Percentiles rank a stretch among this genome's conserved stretches.
Conservation (phyloP, 2,797 vertebrate genomes). For the Rhabdomys pumilio region DNA sequence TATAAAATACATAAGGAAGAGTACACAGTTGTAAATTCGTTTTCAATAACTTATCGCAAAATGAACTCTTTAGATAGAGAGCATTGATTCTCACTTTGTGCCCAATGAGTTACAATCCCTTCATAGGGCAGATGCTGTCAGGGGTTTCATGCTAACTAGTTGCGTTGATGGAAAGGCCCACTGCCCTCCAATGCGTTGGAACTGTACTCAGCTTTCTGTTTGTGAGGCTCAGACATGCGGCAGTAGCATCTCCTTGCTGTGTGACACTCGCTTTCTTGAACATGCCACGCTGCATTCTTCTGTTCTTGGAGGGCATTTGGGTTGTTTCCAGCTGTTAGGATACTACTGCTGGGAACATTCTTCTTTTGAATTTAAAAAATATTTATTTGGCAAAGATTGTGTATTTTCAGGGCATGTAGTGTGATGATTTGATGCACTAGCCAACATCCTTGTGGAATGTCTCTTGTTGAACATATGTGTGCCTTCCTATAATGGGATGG, state of each 20-base stretch:
- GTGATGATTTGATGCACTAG: background rate
- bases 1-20: background rate
- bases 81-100: background rate
- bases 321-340: constrained; percentile 2
- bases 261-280: background rate
- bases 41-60: background rate
- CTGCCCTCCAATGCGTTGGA: background rate
- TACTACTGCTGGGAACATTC: background rate
- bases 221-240: background rate
- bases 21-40: no score
- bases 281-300: background rate
- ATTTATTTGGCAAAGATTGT: background rate
- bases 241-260: background rate
- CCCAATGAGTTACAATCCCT: background rate
- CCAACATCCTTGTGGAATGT: constrained; percentile 11
- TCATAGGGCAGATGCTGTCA: background rate
- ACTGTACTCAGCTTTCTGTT: background rate
- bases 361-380: background rate
- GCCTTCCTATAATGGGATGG: constrained; percentile 40
- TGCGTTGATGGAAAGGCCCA: background rate
- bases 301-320: background rate
- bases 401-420: no score
- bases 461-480: constrained; percentile 33
- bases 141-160: background rate
- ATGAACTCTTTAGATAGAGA: background rate